Base-by-base conservation (phyloP, 1,140 invertebrate species). In the Pectinophora gossypiella region DNA sequence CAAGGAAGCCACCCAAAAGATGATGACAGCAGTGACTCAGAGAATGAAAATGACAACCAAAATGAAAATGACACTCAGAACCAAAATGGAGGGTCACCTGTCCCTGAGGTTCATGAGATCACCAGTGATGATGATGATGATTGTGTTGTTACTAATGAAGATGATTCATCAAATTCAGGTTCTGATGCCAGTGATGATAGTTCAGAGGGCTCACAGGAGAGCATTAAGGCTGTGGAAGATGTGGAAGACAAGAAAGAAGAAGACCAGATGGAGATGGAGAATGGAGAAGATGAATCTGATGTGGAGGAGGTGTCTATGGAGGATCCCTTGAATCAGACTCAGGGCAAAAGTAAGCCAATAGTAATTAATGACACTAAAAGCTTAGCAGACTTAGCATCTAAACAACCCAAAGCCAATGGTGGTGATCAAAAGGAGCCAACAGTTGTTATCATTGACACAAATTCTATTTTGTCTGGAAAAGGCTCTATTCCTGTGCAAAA, bases 321-420 rank as follows among this genome's bases (percentile, higher is more conserved):
- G 56, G 92, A 93, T 88, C 93, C 93, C n/a, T 64, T 94, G 69
- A 90, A 72, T 76, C 87, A 75, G 80, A 70, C 20, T 51, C 81
- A 64, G 82, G 85, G 51, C 23, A 84, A 87, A 61, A 83, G 63
- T 22, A 86, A 84, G 58, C 92, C 93, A 9, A 94, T 94, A 56
- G 91, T 95, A 42, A 91, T 94, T 0, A 94, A 91, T 76, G 93
- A 86, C 38, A 75, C 80, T 21, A 86, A 76, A 64, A 66, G 59
- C 22, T 67, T 79, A 32, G 65, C 92, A 32, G 73, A 81, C 7
- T 50, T 76, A 21, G 65, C 78, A 22, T 44, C 65, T 21, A 78
- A 82, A 73, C 75, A 77, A 53, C 50, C 63, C 20, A 72, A 75
- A 55, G 44, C 68, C 40, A 80, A 77, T 68, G 68, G 68, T 38